Evolutionary conservation across 2,113 vertebrate species (phyloP).

Genomic region (Dunckerocampus dactyliophorus): DNA sequence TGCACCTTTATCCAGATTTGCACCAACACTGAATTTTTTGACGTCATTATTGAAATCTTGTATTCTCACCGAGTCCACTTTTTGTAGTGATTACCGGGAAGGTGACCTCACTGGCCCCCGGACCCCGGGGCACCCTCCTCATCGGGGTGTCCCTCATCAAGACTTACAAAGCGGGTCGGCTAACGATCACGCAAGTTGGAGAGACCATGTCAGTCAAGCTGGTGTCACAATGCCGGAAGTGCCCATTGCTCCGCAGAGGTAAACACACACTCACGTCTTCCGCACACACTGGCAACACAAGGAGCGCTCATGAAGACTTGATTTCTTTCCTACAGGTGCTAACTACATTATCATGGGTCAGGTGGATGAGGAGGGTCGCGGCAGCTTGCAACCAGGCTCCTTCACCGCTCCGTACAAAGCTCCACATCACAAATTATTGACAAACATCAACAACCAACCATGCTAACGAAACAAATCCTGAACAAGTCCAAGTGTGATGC

Average conservation of each 20-base stretch:
- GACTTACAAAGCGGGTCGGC: slow-evolving; percentile 74
- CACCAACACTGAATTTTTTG: not conserved
- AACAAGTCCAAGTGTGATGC: slow-evolving; percentile 32
- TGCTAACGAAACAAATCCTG: slow-evolving; percentile 58
- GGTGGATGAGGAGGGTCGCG: slow-evolving; percentile 71
- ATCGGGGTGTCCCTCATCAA: slow-evolving; percentile 70
- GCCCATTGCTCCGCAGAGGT: slow-evolving; percentile 75
- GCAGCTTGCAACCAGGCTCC: slow-evolving; percentile 70
- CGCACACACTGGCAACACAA: not conserved
- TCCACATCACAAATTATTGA: slow-evolving; percentile 77
- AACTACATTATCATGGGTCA: slow-evolving; percentile 84
- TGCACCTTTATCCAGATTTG: no score
- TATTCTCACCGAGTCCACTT: slow-evolving; percentile 5
- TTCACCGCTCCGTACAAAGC: slow-evolving; percentile 80
- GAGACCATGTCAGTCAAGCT: slow-evolving; percentile 72
- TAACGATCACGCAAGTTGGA: slow-evolving; percentile 73
- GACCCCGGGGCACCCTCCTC: slow-evolving; percentile 60
- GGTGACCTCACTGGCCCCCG: slow-evolving; percentile 67
- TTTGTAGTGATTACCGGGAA: slow-evolving; percentile 79
- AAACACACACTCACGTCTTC: not conserved
- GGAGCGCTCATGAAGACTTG: not conserved
- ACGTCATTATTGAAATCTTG: not conserved
- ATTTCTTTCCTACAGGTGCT: slow-evolving; percentile 58
- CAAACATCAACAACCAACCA: slow-evolving; percentile 72
- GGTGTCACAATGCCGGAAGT: slow-evolving; percentile 79